Evolutionary conservation across 2,888 invertebrate genomes (phyloP), one percentile per base, ranked within the genome.

Genomic region (Athrips mouffetella): DNA sequence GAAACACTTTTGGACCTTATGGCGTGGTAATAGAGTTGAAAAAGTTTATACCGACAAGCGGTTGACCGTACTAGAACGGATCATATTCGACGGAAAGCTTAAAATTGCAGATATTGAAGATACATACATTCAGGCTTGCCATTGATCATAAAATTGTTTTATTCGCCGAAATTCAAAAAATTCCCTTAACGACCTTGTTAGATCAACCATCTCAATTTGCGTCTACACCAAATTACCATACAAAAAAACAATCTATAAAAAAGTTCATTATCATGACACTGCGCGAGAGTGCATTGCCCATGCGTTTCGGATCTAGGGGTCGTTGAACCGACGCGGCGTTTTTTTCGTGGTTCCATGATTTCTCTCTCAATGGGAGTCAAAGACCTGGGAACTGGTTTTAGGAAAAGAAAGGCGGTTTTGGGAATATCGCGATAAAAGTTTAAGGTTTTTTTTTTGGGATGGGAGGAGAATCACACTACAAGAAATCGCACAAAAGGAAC

Each of bases 281-380:
- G 72, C 67, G 60, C 58, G 58, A 60, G 74, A 76, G 77, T 76
- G 76, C 77, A 74, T 68, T 73, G 20, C 70, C 73, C 76, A 70
- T 29, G 31, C 67, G 68, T 72, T 76, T 76, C 73, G 76, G 76
- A 73, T 73, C 67, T 58, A 55, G 53, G 51, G 75, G 65, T 58
- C 70, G 40, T 13, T 27, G 49, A 45, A 21, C 45, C 16, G 67
- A 64, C 73, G 57, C 60, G 60, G 57, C 59, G 59, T 30, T 11
- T 47, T 40, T 37, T 46, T 37, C 18, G n/a, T 40, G 29, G 2
- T 29, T 45, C 45, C 35, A 33, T 21, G 44, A 35, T 35, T 45
- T 45, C 45, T 45, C 45, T 45, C 45, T 33, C 33, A 15, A 31
- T 35, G n/a, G 29, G 13, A 44, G 44, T 44, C 44, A 44, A 44